Evolutionary conservation across 2,797 vertebrate genomes (phyloP).

Genomic region (Crenuchus spilurus): DNA sequence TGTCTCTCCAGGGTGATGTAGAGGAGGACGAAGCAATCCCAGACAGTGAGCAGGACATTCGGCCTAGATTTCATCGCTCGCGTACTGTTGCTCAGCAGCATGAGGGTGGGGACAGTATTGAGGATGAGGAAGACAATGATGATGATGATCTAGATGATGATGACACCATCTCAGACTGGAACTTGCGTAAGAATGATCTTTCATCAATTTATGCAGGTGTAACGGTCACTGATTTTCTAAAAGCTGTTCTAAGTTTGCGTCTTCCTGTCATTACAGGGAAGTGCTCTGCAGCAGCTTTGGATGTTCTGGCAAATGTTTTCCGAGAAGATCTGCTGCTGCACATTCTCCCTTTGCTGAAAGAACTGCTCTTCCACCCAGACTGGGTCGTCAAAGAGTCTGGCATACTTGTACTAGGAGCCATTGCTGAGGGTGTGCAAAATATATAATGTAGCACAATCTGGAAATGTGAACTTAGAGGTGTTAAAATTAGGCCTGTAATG

Average conservation of each 20-base stretch:
- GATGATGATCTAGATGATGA: constrained; percentile 92
- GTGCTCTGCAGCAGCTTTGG: constrained; percentile 93
- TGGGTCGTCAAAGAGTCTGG: constrained; percentile 97
- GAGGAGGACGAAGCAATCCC: constrained; percentile 96
- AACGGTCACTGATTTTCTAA: neutral
- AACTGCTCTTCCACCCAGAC: constrained; percentile 92
- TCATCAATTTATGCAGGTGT: neutral
- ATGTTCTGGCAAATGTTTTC: constrained; percentile 94
- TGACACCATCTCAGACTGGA: constrained; percentile 96
- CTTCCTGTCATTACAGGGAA: constrained; percentile 78
- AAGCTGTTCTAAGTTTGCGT: neutral
- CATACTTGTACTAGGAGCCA: constrained; percentile 94
- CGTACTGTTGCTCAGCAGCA: constrained; percentile 94
- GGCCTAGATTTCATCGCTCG: constrained; percentile 93
- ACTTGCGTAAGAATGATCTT: constrained; percentile 90
- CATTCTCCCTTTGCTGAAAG: constrained; percentile 92
- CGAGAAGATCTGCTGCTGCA: constrained; percentile 91
- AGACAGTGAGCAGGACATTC: constrained; percentile 95
- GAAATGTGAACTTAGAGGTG: neutral
- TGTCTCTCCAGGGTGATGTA: constrained; percentile 85
- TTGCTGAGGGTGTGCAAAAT: constrained; percentile 86
- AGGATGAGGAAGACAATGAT: constrained; percentile 87
- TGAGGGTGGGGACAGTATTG: constrained; percentile 89
- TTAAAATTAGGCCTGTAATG: too few species aligned
- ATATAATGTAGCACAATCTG: neutral